phyloP scores from a whole-genome alignment of 2,797 vertebrate species.

The Dendrocincla tyrannina region DNA sequence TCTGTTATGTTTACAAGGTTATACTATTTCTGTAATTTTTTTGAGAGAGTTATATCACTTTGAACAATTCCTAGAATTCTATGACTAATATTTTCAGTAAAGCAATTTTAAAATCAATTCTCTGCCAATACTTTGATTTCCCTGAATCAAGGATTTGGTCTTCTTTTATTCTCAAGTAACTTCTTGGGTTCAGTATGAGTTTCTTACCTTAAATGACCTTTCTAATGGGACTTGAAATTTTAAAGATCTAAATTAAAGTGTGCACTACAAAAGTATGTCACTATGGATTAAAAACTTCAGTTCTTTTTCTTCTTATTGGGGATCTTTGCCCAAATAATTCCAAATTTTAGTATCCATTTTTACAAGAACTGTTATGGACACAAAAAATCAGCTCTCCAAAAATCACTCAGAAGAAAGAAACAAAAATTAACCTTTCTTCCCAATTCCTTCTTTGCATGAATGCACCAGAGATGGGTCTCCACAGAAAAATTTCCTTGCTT shows the following conservation, averaged over 20 bases:
- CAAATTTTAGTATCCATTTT: background rate
- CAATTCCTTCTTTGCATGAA: background rate
- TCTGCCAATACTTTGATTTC: background rate
- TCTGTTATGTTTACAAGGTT: background rate
- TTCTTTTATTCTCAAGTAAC: background rate
- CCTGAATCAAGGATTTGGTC: background rate
- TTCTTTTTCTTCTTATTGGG: background rate
- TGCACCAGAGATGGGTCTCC: background rate
- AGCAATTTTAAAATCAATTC: background rate
- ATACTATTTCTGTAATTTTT: background rate
- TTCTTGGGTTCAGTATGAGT: background rate
- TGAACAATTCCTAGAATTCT: background rate
- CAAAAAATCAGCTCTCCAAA: background rate
- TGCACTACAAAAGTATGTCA: background rate
- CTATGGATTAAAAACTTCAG: background rate
- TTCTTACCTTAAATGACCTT: background rate
- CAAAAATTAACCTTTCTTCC: constrained; percentile 26
- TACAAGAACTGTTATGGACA: background rate
- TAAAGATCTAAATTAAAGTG: background rate
- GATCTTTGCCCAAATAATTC: background rate
- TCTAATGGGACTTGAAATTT: background rate
- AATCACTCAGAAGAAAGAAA: background rate
- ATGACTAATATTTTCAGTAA: background rate
- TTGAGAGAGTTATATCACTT: background rate
- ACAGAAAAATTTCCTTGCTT: constrained; percentile 12